Conservation (phyloP, 2,113 vertebrate genomes). For the Myrmecophaga tridactyla region DNA sequence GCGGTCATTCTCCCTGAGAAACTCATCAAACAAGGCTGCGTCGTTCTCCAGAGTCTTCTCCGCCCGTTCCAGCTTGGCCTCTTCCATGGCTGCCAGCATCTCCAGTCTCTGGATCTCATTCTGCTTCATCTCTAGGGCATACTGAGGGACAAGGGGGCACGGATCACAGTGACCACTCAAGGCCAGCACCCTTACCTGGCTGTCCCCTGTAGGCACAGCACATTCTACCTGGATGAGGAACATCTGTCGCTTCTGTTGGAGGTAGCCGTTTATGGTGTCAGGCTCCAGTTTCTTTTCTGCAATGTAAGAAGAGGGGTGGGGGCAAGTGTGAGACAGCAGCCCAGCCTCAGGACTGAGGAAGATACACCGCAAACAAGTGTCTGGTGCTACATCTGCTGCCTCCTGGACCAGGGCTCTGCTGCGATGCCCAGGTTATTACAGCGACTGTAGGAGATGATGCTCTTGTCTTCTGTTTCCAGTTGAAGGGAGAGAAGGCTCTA, state of each 20-base stretch:
- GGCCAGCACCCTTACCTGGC: not conserved
- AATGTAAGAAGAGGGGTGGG: constrained; percentile 28
- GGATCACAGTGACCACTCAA: not conserved
- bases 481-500: not conserved
- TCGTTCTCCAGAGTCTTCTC: constrained; percentile 86
- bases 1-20: constrained; percentile 89
- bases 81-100: constrained; percentile 79
- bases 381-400: not conserved
- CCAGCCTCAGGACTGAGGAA: not conserved
- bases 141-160: constrained; percentile 76
- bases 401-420: not conserved
- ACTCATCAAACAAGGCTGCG: constrained; percentile 85
- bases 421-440: not conserved
- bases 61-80: constrained; percentile 84
- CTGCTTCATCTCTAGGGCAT: constrained; percentile 86
- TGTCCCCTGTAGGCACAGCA: rapidly evolving
- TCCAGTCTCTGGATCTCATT: constrained; percentile 89
- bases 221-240: constrained; percentile 90
- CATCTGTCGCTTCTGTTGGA: constrained; percentile 87
- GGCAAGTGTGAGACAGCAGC: not conserved
- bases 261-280: constrained; percentile 83
- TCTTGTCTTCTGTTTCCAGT: not conserved
- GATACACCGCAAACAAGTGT: not conserved
- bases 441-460: rapidly evolving
- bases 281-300: constrained; percentile 85